phyloP scores from a whole-genome alignment of 2,888 invertebrate genomes.

The Agrotis clavis region DNA sequence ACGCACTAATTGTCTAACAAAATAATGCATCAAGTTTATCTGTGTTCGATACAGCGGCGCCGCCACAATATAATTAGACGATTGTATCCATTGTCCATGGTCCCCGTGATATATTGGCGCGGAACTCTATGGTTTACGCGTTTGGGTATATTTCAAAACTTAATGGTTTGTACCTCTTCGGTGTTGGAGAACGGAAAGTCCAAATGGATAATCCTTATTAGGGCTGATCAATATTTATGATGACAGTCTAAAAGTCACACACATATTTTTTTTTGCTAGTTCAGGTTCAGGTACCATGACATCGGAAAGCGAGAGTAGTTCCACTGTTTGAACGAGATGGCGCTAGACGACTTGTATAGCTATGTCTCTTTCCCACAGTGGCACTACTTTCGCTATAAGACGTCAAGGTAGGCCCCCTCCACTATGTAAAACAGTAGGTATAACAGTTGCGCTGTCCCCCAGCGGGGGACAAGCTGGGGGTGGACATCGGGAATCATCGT shows the following conservation, averaged over 20 bases:
- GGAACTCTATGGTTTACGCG: conserved; percentile 58
- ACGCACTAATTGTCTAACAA: conserved; percentile 82
- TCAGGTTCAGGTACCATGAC: no score
- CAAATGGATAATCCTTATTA: no score
- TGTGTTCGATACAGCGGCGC: conserved; percentile 68
- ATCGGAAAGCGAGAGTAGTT: no score
- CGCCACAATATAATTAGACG: conserved; percentile 71
- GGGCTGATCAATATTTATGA: neutral
- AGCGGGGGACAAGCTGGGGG: no score
- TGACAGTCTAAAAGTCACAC: neutral
- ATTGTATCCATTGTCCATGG: conserved; percentile 68
- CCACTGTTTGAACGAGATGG: no score
- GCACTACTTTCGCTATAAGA: no score
- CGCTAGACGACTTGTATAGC: no score
- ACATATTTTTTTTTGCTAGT: neutral
- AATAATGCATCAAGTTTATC: conserved; percentile 85
- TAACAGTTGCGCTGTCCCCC: no score
- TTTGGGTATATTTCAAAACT: conserved; percentile 58
- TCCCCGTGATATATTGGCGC: conserved; percentile 56
- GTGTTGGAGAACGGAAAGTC: conserved; percentile 1
- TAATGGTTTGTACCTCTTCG: conserved; percentile 33
- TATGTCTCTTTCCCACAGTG: no score
- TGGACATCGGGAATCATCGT: no score
- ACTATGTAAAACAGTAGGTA: neutral
- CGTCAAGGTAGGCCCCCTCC: no score